Evolutionary conservation across 2,888 invertebrate species (phyloP).

Genomic region (Charanyca ferruginea): DNA sequence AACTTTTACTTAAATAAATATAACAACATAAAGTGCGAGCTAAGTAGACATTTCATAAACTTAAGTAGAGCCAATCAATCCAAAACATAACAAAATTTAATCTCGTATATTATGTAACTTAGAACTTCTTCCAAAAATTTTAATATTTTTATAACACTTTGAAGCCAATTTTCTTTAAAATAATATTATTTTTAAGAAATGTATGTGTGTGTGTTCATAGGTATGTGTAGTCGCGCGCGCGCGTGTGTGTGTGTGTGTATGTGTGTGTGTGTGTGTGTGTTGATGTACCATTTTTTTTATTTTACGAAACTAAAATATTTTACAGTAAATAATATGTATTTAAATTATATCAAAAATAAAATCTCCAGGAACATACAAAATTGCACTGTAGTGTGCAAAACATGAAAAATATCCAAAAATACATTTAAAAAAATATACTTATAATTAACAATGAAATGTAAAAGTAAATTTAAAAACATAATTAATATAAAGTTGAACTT

Average conservation of each 20-base stretch:
- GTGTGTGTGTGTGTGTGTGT: no score
- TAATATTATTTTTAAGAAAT: no score
- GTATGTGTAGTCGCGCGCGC: no score
- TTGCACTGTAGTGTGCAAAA: constrained; percentile 2
- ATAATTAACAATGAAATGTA: constrained; percentile 57
- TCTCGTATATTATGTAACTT: constrained; percentile 23
- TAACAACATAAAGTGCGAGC: constrained; percentile 4
- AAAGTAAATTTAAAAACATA: constrained; percentile 39
- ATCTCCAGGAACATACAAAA: constrained; percentile 10
- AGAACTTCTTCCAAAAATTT: neutral
- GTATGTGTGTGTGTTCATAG: no score
- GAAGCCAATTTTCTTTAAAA: neutral
- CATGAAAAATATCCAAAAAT: constrained; percentile 26
- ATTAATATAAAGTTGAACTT: constrained; percentile 5
- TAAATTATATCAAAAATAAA: neutral
- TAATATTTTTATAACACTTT: neutral
- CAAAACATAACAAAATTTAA: constrained; percentile 44
- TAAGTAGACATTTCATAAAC: neutral
- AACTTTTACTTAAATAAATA: constrained; percentile 5
- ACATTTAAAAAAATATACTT: constrained; percentile 46
- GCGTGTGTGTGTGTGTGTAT: no score
- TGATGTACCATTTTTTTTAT: no score
- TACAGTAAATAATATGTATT: constrained; percentile 30
- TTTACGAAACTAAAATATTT: neutral
- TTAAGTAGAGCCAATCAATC: constrained; percentile 10